Percentiles rank a stretch among this genome's conserved stretches.
Evolutionary conservation across 2,113 vertebrate species (phyloP).

Genomic region (Tyto alba): DNA sequence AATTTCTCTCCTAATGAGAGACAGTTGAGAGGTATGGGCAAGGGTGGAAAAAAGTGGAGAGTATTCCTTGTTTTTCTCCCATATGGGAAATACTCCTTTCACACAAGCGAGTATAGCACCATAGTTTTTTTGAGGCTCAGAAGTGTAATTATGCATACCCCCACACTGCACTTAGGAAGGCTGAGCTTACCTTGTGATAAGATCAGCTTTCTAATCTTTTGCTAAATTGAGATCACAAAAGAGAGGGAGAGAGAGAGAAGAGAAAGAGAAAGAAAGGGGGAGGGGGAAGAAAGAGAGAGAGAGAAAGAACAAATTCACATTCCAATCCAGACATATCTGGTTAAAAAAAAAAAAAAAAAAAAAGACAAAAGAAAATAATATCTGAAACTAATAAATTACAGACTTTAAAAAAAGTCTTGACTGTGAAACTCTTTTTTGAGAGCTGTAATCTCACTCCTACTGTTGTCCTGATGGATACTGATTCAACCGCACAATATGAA

Average conservation of each 20-base stretch:
- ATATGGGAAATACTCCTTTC: conserved; percentile 50
- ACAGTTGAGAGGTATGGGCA: conserved; percentile 76
- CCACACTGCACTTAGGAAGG: conserved; percentile 76
- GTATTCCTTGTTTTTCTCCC: conserved; percentile 28
- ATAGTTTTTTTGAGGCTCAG: conserved; percentile 28
- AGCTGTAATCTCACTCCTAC: conserved; percentile 56
- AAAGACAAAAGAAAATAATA: conserved; percentile 14
- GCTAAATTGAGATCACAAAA: conserved; percentile 84
- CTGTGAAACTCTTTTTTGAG: conserved; percentile 66
- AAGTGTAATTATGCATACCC: conserved; percentile 62
- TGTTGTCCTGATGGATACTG: conserved; percentile 59
- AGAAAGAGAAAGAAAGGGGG: conserved; percentile 28
- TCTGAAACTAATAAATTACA: conserved; percentile 70
- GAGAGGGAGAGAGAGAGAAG: conserved; percentile 67
- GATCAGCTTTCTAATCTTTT: conserved; percentile 86
- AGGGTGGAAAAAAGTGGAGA: conserved; percentile 60
- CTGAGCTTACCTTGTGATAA: conserved; percentile 85
- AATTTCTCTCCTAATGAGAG: conserved; percentile 3
- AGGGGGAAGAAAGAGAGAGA: conserved; percentile 44
- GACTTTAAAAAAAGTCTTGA: conserved; percentile 64
- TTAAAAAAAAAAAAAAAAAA: not conserved
- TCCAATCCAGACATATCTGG: conserved; percentile 77
- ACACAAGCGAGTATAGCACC: conserved; percentile 64
- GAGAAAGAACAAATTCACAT: conserved; percentile 83
- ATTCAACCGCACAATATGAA: conserved; percentile 64